phyloP scores from a whole-genome alignment of 2,888 invertebrate species.

The Xylocampa areola region DNA sequence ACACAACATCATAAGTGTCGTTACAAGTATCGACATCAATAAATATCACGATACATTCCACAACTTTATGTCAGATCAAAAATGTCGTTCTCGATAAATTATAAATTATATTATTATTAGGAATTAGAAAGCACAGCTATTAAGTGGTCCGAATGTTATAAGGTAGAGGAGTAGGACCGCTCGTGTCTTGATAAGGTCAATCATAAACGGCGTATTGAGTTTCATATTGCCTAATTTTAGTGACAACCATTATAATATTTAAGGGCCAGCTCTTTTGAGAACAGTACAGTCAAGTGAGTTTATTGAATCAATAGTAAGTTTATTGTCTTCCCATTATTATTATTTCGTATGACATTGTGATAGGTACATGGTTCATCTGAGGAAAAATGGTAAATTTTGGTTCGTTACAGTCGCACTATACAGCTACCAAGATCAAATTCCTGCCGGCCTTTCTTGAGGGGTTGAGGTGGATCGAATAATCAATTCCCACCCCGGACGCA shows the following conservation, averaged over 20 bases:
- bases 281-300: not conserved
- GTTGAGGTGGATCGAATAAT: too few species aligned
- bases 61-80: slow-evolving; percentile 58
- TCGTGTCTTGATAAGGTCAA: slow-evolving; percentile 67
- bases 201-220: slow-evolving; percentile 68
- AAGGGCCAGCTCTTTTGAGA: slow-evolving; percentile 37
- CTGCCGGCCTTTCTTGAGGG: too few species aligned
- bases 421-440: too few species aligned
- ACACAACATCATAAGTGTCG: slow-evolving; percentile 24
- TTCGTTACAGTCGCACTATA: too few species aligned
- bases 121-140: slow-evolving; percentile 67
- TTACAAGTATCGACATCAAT: slow-evolving; percentile 46
- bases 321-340: too few species aligned
- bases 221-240: slow-evolving; percentile 66
- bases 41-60: slow-evolving; percentile 52
- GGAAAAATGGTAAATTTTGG: too few species aligned
- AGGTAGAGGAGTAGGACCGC: slow-evolving; percentile 57
- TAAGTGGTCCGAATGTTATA: slow-evolving; percentile 63
- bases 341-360: too few species aligned
- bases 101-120: slow-evolving; percentile 60
- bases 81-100: slow-evolving; percentile 59
- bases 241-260: slow-evolving; percentile 49
- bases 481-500: too few species aligned
- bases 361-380: too few species aligned
- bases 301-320: too few species aligned